Percentiles rank a stretch among this genome's conserved stretches.
Conservation (phyloP, 1,140 invertebrate species). For the Megathymus violae region DNA sequence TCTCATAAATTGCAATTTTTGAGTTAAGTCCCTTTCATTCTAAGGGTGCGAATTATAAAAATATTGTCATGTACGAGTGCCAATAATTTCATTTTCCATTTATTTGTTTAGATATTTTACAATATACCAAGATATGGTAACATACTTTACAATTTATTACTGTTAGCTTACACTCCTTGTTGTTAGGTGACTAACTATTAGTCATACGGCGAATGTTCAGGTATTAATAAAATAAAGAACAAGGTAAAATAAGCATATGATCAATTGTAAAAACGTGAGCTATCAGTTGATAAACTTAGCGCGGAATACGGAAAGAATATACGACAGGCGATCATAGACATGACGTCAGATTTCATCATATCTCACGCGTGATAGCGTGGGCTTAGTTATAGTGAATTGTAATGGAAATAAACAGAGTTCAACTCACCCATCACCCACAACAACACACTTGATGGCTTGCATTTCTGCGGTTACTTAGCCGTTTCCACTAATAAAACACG, state of each 20-base stretch:
- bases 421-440: conserved; percentile 96
- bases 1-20: too few relatives aligned
- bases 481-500: conserved; percentile 69
- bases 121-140: too few relatives aligned
- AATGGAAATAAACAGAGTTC: conserved; percentile 41
- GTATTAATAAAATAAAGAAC: background rate
- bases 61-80: too few relatives aligned
- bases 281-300: conserved; percentile 32
- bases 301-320: conserved; percentile 1
- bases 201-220: background rate
- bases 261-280: conserved; percentile 38
- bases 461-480: conserved; percentile 82
- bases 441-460: conserved; percentile 98
- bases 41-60: too few relatives aligned
- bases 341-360: conserved; percentile 68
- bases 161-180: background rate
- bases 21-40: too few relatives aligned
- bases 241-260: background rate
- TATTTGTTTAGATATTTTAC: too few relatives aligned
- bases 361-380: conserved; percentile 17
- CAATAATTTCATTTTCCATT: too few relatives aligned
- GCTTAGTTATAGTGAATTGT: conserved; percentile 38
- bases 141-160: too few relatives aligned
- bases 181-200: background rate
- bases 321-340: conserved; percentile 37